A percentile compares a stretch with the other conserved stretches of the same genome.
phyloP scores from a whole-genome alignment of 2,888 invertebrate species.

The Elysia crispata region DNA sequence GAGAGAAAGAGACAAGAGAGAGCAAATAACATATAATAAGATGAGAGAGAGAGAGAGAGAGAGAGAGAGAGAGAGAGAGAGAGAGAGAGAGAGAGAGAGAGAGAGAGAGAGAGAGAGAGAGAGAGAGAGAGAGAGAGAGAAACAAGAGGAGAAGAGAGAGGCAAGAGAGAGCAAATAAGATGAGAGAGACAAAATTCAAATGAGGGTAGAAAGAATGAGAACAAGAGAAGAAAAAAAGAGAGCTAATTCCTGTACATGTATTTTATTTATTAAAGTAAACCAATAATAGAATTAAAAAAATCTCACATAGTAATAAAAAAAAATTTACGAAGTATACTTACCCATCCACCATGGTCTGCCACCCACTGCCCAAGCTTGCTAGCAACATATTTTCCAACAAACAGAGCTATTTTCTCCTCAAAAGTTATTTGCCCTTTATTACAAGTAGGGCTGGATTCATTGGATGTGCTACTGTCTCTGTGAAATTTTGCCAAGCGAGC shows the following conservation, averaged over 20 bases:
- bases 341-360: constrained; percentile 74
- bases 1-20: too few relatives aligned
- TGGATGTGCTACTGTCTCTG: constrained; percentile 16
- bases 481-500: constrained; percentile 67
- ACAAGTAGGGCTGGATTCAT: neutral
- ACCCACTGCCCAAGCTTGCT: constrained; percentile 74
- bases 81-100: neutral
- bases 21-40: too few relatives aligned
- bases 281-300: too few relatives aligned
- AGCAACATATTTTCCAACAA: constrained; percentile 73
- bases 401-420: constrained; percentile 67
- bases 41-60: neutral
- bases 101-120: neutral
- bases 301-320: too few relatives aligned
- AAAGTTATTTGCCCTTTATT: constrained; percentile 27
- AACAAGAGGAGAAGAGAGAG: neutral
- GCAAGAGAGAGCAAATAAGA: neutral
- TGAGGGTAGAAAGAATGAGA: too few relatives aligned
- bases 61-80: neutral
- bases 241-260: too few relatives aligned
- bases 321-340: constrained; percentile 54
- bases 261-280: too few relatives aligned
- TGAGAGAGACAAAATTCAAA: neutral
- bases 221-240: too few relatives aligned
- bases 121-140: constrained; percentile 4